Evolutionary conservation across 2,888 invertebrate genomes (phyloP), one percentile per base, ranked within the genome.

Genomic region (Oligia latruncula): DNA sequence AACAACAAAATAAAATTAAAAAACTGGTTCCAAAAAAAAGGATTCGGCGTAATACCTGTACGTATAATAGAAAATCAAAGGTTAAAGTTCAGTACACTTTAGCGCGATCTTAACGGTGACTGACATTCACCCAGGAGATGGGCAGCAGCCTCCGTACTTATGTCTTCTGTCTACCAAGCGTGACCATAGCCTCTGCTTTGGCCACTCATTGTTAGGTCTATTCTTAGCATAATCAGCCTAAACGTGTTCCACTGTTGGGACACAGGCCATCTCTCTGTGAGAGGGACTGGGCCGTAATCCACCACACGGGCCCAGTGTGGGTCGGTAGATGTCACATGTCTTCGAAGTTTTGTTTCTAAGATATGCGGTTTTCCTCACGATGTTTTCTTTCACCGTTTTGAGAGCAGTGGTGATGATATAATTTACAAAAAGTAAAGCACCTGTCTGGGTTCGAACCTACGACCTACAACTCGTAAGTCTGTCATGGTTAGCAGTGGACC

Each of bases 21-120:
- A 62, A 81, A 75, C 62, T 29, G 55, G 81, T 81, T 58, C 13
- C 11, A 9, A 62, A 52, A 67, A 52, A 35, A 20, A 43, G 17
- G 17, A 9, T 29, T 35, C 17, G 23, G 4, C 2, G 23, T 40
- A 29, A 49, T 17, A 49, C 13, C 29, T 29, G 29, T 29, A 1
- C 29, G 29, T 58, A 17, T 52, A n/a, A 15, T 3, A 29, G 29
- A 29, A 29, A 29, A 29, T 29, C 29, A 29, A 29, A 29, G 29
- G 29, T 29, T 29, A 29, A 29, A 29, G 29, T 29, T 29, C 29
- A 52, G 4, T 46, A 46, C 2, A 17, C 17, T 43, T 13, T 71
- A 43, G 4, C 52, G 35, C 23, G 20, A 1, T 60, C 43, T 20
- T 58, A 15, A 9, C 2, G 15, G 23, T 4, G 35, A 23, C 23